Conservation (phyloP, 2,888 invertebrate species). For the Eupithecia subumbrata region DNA sequence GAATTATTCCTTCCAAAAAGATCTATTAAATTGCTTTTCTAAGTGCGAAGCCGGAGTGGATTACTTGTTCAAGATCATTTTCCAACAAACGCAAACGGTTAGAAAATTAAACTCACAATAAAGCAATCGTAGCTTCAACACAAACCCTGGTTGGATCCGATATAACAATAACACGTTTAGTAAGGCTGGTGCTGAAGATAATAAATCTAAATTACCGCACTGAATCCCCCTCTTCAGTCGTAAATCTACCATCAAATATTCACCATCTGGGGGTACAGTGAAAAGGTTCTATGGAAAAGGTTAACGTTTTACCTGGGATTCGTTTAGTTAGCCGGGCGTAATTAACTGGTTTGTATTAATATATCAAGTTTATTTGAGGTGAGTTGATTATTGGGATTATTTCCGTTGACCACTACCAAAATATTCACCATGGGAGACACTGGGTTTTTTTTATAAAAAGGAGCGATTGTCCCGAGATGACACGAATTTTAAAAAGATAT, state of each 20-base stretch:
- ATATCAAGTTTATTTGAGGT: not conserved
- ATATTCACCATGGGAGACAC: too few relatives aligned
- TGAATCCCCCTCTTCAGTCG: not conserved
- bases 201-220: slow-evolving; percentile 3
- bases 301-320: not conserved
- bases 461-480: too few relatives aligned
- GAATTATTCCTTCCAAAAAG: too few relatives aligned
- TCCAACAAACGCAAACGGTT: too few relatives aligned
- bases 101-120: too few relatives aligned
- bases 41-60: too few relatives aligned
- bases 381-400: too few relatives aligned
- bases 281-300: not conserved
- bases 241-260: slow-evolving; percentile 4
- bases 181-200: not conserved
- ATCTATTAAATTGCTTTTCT: too few relatives aligned
- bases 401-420: too few relatives aligned
- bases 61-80: too few relatives aligned
- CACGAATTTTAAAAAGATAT: not conserved
- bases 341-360: not conserved
- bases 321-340: not conserved
- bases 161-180: not conserved
- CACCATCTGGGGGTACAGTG: not conserved
- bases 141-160: not conserved
- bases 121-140: not conserved
- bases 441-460: too few relatives aligned